Conservation (phyloP, 2,113 vertebrate genomes). For the Atractosteus spatula region DNA sequence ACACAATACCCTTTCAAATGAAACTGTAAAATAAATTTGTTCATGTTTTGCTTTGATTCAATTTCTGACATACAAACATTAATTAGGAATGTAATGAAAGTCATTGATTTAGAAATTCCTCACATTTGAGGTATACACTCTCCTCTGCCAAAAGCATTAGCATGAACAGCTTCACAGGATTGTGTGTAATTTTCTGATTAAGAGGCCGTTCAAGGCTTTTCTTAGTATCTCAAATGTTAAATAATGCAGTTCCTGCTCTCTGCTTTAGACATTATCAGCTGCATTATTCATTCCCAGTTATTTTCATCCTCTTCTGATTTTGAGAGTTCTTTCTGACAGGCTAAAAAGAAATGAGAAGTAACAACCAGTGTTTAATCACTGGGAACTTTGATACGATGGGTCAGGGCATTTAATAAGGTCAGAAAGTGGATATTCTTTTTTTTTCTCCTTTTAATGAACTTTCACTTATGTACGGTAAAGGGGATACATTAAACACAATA, state of each 20-base stretch:
- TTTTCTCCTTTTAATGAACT: too few relatives aligned
- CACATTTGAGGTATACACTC: neutral
- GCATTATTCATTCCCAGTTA: conserved; percentile 1
- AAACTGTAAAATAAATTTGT: too few relatives aligned
- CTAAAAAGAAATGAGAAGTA: neutral
- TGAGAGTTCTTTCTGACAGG: conserved; percentile 1
- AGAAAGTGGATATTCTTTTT: too few relatives aligned
- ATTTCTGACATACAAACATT: too few relatives aligned
- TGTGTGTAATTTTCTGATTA: conserved; percentile 2
- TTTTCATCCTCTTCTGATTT: conserved; percentile 1
- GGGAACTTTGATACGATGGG: neutral
- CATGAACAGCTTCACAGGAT: neutral
- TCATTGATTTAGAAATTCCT: neutral
- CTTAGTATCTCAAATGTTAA: conserved; percentile 4
- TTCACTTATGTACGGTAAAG: too few relatives aligned
- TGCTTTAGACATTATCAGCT: neutral
- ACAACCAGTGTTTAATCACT: neutral
- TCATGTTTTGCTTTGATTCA: too few relatives aligned
- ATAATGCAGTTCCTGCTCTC: neutral
- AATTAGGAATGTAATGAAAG: too few relatives aligned
- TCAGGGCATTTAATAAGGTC: too few relatives aligned
- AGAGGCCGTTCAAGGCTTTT: conserved; percentile 3
- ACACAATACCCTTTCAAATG: too few relatives aligned
- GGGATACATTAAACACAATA: too few relatives aligned
- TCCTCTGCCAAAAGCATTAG: neutral